phyloP scores from a whole-genome alignment of 2,797 vertebrate species.

The Pseudotriccus pelzelni region DNA sequence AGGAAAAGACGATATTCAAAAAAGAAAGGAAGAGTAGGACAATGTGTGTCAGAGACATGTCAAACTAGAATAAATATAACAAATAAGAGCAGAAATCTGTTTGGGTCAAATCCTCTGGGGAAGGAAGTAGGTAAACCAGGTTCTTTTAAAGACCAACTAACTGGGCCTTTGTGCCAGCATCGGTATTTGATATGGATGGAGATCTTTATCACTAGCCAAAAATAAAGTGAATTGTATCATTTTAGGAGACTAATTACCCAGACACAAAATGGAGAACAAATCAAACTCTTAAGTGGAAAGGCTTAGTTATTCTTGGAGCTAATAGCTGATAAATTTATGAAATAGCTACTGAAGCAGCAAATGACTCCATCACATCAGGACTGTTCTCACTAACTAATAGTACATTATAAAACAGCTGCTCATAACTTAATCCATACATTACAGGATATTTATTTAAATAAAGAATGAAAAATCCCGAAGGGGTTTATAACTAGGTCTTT shows the following conservation, averaged over 20 bases:
- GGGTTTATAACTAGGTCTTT: not conserved
- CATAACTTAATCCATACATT: not conserved
- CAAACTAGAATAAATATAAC: not conserved
- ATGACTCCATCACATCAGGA: not conserved
- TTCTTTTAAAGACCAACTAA: not conserved
- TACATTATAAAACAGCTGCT: not conserved
- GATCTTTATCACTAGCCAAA: not conserved
- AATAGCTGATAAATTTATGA: constrained; percentile 24
- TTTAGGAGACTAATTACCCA: constrained; percentile 6
- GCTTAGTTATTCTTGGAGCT: constrained; percentile 13
- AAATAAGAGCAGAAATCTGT: not conserved
- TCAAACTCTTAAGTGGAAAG: not conserved
- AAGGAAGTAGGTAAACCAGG: not conserved
- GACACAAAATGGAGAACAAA: constrained; percentile 8
- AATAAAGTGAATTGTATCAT: not conserved
- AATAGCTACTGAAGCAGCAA: constrained; percentile 22
- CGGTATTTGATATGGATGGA: not conserved
- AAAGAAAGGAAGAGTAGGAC: not conserved
- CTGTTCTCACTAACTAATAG: constrained; percentile 1
- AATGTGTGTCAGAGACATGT: not conserved
- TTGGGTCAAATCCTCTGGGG: not conserved
- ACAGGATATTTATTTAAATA: not conserved
- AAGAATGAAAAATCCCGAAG: not conserved
- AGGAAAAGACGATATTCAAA: not conserved
- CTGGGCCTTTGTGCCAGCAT: not conserved